Evolutionary conservation across 2,113 vertebrate genomes (phyloP).

Genomic region (Rhadina sibilatrix): DNA sequence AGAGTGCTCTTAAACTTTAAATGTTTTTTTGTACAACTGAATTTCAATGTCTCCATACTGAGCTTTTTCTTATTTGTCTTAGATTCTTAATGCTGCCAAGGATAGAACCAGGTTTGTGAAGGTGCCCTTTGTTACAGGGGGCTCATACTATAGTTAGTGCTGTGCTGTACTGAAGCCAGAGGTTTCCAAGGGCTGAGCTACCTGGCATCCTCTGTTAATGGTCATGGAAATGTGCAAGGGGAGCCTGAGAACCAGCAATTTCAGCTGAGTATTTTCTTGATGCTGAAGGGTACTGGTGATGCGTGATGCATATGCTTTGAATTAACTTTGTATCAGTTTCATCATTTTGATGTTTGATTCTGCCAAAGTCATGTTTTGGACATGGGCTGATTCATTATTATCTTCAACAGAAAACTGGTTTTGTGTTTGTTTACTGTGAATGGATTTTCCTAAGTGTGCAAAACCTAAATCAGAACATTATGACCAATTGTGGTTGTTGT

Average conservation of each 20-base stretch:
- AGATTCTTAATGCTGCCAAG: not conserved
- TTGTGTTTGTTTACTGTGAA: not conserved
- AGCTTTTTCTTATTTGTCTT: not conserved
- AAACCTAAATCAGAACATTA: not conserved
- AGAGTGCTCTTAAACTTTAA: not conserved
- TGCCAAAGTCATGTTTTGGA: not conserved
- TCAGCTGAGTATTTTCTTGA: not conserved
- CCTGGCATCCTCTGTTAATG: not conserved
- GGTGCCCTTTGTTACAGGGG: not conserved
- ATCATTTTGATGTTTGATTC: not conserved
- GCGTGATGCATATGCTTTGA: not conserved
- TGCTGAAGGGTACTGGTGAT: not conserved
- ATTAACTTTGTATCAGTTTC: not conserved
- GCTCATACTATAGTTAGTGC: fast-evolving
- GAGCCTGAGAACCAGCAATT: not conserved
- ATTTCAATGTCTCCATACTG: not conserved
- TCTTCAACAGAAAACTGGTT: not conserved
- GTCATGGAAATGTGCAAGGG: not conserved
- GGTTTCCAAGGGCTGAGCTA: not conserved
- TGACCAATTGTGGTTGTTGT: not conserved
- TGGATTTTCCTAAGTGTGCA: not conserved
- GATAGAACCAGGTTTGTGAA: not conserved
- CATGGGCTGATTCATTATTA: not conserved
- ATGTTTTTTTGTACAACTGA: not conserved
- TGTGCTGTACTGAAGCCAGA: not conserved